A percentile compares a stretch with the other conserved stretches of the same genome.
phyloP scores from a whole-genome alignment of 2,113 vertebrate genomes.

The Sardina pilchardus region DNA sequence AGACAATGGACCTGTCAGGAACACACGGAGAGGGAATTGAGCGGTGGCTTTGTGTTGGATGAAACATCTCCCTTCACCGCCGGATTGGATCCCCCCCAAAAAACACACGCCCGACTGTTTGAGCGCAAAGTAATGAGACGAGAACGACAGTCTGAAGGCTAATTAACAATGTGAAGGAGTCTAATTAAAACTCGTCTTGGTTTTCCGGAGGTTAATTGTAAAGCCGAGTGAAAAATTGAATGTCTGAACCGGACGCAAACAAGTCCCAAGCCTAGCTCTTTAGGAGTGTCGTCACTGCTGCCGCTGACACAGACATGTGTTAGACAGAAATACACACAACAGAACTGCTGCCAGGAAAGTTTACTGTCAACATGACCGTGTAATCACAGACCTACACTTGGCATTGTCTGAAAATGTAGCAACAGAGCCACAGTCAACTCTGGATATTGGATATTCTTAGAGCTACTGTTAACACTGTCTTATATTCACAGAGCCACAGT shows the following conservation, averaged over 20 bases:
- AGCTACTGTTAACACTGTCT: too few relatives aligned
- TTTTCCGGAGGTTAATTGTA: not conserved
- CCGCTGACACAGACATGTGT: not conserved
- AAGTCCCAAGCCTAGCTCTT: not conserved
- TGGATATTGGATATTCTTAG: too few relatives aligned
- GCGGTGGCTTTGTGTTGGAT: not conserved
- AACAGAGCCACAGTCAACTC: too few relatives aligned
- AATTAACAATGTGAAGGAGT: not conserved
- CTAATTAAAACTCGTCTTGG: not conserved
- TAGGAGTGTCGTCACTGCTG: not conserved
- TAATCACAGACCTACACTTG: not conserved
- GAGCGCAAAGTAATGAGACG: not conserved
- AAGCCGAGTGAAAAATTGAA: not conserved
- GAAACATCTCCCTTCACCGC: not conserved
- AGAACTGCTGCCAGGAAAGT: not conserved
- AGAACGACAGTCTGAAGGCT: not conserved
- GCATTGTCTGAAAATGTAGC: not conserved
- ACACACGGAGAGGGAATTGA: not conserved
- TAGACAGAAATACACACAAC: not conserved
- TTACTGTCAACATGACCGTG: not conserved
- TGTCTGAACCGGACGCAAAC: not conserved
- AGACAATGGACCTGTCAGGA: slow-evolving; percentile 1
- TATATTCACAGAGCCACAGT: too few relatives aligned
- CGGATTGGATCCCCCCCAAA: not conserved
- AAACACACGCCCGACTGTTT: not conserved